phyloP scores from a whole-genome alignment of 2,888 invertebrate genomes.

The Ornithoptera alexandrae region DNA sequence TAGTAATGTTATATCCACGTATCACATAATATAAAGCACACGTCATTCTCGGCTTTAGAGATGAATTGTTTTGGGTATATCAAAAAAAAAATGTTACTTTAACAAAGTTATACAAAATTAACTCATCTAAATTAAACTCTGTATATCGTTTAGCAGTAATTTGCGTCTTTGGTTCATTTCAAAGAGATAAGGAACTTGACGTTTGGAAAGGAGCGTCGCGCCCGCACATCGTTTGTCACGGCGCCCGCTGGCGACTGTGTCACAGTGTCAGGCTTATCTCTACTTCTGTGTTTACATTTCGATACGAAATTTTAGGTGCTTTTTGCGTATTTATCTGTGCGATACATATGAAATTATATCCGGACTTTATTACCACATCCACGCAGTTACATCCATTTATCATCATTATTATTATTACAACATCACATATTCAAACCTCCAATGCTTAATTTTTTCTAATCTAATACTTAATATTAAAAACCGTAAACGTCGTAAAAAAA shows the following conservation, averaged over 20 bases:
- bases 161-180: slow-evolving; percentile 33
- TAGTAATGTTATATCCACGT: too few species aligned
- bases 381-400: too few species aligned
- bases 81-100: background rate
- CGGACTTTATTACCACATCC: background rate
- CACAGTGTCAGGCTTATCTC: slow-evolving; percentile 41
- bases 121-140: slow-evolving; percentile 22
- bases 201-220: slow-evolving; percentile 45
- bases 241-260: slow-evolving; percentile 41
- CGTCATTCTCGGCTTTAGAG: background rate
- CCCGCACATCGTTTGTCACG: slow-evolving; percentile 57
- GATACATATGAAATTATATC: background rate
- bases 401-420: too few species aligned
- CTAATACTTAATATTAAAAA: too few species aligned
- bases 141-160: slow-evolving; percentile 24
- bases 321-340: slow-evolving; percentile 21
- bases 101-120: slow-evolving; percentile 10
- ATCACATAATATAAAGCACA: too few species aligned
- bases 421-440: too few species aligned
- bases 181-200: slow-evolving; percentile 51
- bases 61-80: background rate
- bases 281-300: slow-evolving; percentile 37
- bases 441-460: too few species aligned
- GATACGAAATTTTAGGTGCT: slow-evolving; percentile 32
- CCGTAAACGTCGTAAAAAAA: too few species aligned